phyloP scores from a whole-genome alignment of 2,797 vertebrate species.

The Morelia viridis region DNA sequence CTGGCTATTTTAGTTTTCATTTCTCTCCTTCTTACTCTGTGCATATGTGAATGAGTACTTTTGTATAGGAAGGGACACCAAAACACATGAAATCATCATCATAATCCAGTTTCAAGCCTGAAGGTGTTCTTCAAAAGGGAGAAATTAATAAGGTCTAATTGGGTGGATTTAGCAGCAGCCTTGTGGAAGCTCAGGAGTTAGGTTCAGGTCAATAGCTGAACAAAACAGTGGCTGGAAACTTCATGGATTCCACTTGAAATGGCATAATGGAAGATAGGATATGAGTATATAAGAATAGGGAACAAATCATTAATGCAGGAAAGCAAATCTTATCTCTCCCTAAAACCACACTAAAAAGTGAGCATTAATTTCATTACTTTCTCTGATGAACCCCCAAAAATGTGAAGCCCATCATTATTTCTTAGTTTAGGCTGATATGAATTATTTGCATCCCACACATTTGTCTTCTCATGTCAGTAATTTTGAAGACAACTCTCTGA shows the following conservation, averaged over 20 bases:
- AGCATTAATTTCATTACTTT: not conserved
- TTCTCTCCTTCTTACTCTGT: not conserved
- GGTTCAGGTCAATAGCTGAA: not conserved
- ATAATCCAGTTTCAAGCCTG: not conserved
- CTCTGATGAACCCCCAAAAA: not conserved
- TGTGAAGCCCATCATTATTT: not conserved
- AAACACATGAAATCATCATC: not conserved
- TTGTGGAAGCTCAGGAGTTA: not conserved
- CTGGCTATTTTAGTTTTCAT: not conserved
- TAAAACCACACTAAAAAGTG: not conserved
- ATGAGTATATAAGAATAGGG: not conserved
- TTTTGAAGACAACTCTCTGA: slow-evolving; percentile 52
- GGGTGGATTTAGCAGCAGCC: not conserved
- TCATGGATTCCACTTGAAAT: not conserved
- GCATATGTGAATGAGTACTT: not conserved
- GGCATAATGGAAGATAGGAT: not conserved
- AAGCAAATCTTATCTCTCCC: not conserved
- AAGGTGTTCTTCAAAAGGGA: not conserved
- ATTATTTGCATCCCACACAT: slow-evolving; percentile 21
- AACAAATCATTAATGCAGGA: not conserved
- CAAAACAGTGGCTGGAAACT: not conserved
- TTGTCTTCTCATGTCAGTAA: slow-evolving; percentile 42
- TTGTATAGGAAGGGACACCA: not conserved
- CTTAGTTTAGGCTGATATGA: slow-evolving; percentile 25
- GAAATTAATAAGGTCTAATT: not conserved